These are phyloP conservation scores for Pedetes capensis DNA, from an alignment of 2,113 vertebrate species.

Conservation along the genomic window DNA sequence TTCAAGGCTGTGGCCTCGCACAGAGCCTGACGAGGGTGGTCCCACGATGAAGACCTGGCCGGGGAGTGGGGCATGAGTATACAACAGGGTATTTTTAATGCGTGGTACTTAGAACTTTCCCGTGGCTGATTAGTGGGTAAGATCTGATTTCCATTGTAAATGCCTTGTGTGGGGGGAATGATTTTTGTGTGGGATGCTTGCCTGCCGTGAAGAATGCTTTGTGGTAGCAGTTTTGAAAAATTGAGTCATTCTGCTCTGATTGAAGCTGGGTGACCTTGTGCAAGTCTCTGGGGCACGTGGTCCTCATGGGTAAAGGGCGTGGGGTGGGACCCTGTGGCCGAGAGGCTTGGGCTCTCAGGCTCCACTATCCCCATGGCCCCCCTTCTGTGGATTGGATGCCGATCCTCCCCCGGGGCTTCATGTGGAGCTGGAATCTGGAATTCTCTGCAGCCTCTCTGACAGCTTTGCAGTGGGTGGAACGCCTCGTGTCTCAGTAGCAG, in stretches of 20 bases:
- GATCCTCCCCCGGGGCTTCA: not conserved
- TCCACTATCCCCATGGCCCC: not conserved
- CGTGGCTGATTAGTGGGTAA: not conserved
- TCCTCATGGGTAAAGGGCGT: not conserved
- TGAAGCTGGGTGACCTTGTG: not conserved
- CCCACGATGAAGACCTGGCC: not conserved
- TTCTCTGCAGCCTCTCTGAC: not conserved
- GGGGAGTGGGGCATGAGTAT: not conserved
- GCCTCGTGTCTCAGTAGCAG: not conserved
- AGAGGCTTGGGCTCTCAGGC: not conserved
- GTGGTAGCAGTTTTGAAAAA: slow-evolving; percentile 40
- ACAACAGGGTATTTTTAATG: not conserved
- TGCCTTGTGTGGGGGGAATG: not conserved
- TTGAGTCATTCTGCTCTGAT: not conserved
- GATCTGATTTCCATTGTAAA: slow-evolving; percentile 23
- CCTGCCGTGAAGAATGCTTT: not conserved
- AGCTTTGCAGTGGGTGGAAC: not conserved
- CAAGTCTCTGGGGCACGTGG: not conserved
- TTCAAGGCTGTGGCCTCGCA: no score
- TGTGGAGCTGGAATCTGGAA: no score
- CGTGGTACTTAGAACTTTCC: not conserved
- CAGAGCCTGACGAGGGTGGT: not conserved
- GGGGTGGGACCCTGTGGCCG: not conserved
- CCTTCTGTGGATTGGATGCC: not conserved
- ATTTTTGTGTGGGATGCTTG: not conserved